Percentiles rank a stretch among this genome's conserved stretches.
These are phyloP conservation scores for Lagodon rhomboides DNA, from an alignment of 2,797 vertebrate genomes.

Conservation along the genomic window DNA sequence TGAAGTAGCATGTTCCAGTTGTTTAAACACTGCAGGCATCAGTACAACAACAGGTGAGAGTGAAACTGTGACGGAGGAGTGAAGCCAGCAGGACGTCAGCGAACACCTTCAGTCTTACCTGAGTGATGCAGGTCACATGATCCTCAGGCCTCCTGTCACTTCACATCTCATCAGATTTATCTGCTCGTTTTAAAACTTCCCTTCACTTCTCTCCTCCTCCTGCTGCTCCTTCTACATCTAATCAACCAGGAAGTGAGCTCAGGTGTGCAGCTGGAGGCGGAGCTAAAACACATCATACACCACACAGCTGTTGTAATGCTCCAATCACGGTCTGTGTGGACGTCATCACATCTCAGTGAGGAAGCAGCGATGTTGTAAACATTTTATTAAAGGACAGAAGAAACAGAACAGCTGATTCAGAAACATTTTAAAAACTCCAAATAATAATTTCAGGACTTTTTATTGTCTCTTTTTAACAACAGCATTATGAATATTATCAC, in stretches of 20 bases:
- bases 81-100: not conserved
- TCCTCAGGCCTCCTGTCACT: not conserved
- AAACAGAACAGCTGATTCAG: too few species aligned
- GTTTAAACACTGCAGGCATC: too few species aligned
- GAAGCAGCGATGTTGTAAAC: too few species aligned
- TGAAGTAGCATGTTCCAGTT: too few species aligned
- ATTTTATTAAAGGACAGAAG: too few species aligned
- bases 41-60: too few species aligned
- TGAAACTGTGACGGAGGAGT: too few species aligned
- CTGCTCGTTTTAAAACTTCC: not conserved
- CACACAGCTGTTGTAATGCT: too few species aligned
- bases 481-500: not conserved
- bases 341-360: too few species aligned
- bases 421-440: too few species aligned
- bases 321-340: too few species aligned
- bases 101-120: not conserved
- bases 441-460: too few species aligned
- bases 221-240: not conserved
- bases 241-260: slow-evolving; percentile 1
- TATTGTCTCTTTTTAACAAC: not conserved
- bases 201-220: not conserved
- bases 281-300: not conserved
- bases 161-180: not conserved
- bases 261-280: not conserved
- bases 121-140: not conserved